Evolutionary conservation across 2,797 vertebrate species (phyloP).

Genomic region (Oreonectes daqikongensis): DNA sequence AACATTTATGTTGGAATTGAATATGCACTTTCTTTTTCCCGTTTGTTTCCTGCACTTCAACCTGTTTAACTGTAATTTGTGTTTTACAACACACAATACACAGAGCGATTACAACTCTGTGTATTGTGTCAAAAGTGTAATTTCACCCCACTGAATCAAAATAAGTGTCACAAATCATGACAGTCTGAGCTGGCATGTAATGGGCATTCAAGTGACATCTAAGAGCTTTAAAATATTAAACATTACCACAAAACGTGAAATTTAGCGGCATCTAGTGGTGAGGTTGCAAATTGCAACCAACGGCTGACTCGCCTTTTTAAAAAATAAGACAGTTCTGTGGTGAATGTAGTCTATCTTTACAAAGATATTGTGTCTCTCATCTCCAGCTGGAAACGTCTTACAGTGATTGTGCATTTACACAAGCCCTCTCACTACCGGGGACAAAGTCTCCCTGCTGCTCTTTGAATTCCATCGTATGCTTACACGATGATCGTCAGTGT

Average conservation of each 20-base stretch:
- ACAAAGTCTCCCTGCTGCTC: constrained; percentile 31
- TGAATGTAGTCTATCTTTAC: constrained; percentile 6
- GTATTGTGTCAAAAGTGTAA: neutral
- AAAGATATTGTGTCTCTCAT: constrained; percentile 2
- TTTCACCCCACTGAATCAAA: neutral
- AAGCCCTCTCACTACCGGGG: neutral
- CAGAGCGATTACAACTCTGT: neutral
- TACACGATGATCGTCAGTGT: constrained; percentile 6
- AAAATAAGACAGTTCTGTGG: too few relatives aligned
- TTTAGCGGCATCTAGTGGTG: too few relatives aligned
- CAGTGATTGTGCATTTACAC: constrained; percentile 30
- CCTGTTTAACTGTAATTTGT: constrained; percentile 1
- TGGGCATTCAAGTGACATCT: neutral
- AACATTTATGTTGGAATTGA: constrained; percentile 61
- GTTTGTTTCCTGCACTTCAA: constrained; percentile 10
- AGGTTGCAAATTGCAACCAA: too few relatives aligned
- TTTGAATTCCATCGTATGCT: constrained; percentile 20
- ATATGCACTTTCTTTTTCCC: constrained; percentile 56
- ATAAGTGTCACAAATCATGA: neutral
- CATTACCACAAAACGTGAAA: neutral
- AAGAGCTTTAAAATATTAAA: neutral
- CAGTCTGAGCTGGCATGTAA: neutral
- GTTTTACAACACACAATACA: neutral
- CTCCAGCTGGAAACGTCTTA: constrained; percentile 28
- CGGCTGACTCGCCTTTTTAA: too few relatives aligned